A percentile compares a stretch with the other conserved stretches of the same genome.
Conservation (phyloP, 2,797 vertebrate genomes). For the Schizothorax lantsangensis region DNA sequence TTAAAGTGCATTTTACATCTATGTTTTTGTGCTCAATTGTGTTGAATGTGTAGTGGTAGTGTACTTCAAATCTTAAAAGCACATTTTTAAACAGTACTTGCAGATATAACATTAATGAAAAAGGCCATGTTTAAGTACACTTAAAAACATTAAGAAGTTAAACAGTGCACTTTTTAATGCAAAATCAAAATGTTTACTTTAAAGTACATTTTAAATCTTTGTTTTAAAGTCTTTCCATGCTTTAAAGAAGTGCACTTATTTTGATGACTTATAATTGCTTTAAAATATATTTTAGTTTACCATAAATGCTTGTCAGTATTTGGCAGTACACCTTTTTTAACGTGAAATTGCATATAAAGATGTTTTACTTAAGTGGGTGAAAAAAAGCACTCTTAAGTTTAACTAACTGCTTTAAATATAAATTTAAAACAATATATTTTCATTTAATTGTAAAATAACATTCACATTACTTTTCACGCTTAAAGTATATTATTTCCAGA, state of each 20-base stretch:
- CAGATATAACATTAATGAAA: background rate
- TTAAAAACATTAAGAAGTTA: background rate
- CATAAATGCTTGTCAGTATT: background rate
- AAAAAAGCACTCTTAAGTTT: background rate
- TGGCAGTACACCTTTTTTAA: background rate
- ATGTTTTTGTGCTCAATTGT: background rate
- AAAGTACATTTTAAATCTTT: background rate
- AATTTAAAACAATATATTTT: background rate
- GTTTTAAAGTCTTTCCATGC: background rate
- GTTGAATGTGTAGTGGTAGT: background rate
- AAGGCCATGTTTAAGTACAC: background rate
- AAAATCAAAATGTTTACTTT: background rate
- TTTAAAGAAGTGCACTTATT: background rate
- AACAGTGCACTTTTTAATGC: background rate
- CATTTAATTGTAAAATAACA: background rate
- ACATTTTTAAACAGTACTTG: background rate
- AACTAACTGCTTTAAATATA: background rate
- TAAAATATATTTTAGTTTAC: background rate
- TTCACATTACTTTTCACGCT: background rate
- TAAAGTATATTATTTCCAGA: background rate
- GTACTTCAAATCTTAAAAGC: background rate
- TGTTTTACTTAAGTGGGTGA: background rate
- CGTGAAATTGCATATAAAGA: background rate
- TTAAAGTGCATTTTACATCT: background rate
- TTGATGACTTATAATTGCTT: background rate